Conservation (phyloP, 2,797 vertebrate species). For the Peromyscus nudipes region DNA sequence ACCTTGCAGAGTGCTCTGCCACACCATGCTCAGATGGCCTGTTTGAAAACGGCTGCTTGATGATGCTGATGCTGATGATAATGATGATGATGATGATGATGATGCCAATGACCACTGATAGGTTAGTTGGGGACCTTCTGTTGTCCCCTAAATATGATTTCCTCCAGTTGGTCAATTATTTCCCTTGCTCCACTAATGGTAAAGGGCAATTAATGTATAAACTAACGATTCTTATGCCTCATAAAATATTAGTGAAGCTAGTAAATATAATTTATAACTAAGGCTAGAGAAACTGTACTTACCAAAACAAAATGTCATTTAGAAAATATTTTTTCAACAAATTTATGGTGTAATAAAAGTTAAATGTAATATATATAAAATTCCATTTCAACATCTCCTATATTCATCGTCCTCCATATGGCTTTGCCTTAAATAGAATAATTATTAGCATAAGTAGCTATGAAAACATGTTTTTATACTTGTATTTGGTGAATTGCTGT, state of each 20-base stretch:
- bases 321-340: conserved; percentile 13
- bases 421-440: conserved; percentile 32
- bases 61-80: conserved; percentile 76
- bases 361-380: conserved; percentile 41
- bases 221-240: conserved; percentile 40
- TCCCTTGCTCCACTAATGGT: conserved; percentile 64
- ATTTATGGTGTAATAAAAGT: conserved; percentile 21
- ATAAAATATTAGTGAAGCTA: conserved; percentile 63
- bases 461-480: not conserved
- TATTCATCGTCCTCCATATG: not conserved
- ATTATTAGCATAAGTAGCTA: conserved; percentile 13
- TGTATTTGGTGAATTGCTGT: not conserved
- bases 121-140: conserved; percentile 80
- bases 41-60: conserved; percentile 75
- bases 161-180: conserved; percentile 78
- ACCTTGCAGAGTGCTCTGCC: conserved; percentile 76
- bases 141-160: conserved; percentile 77
- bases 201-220: conserved; percentile 69
- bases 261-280: conserved; percentile 33
- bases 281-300: not conserved
- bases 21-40: conserved; percentile 76
- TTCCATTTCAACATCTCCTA: not conserved
- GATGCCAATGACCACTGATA: conserved; percentile 78
- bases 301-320: not conserved
- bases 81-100: conserved; percentile 84